A percentile compares a stretch with the other conserved stretches of the same genome.
These are phyloP conservation scores for Drosophila lowei DNA, from an alignment of 1,140 invertebrate genomes.

Conservation along the genomic window DNA sequence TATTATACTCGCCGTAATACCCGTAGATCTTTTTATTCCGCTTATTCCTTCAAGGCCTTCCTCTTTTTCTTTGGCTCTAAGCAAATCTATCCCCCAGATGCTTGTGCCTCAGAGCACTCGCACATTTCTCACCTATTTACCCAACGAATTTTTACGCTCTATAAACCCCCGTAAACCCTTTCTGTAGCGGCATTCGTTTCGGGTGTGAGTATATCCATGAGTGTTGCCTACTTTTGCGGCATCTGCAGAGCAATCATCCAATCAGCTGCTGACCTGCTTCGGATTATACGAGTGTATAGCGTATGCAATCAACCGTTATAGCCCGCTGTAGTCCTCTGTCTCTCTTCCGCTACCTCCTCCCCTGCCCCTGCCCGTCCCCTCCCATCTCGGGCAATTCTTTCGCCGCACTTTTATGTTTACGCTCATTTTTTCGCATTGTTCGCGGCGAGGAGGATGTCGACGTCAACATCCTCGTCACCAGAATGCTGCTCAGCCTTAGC, in stretches of 20 bases:
- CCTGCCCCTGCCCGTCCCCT: neutral
- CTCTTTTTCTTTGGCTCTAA: too few species aligned
- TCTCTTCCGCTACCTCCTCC: neutral
- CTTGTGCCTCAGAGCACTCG: neutral
- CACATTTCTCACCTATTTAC: constrained; percentile 7
- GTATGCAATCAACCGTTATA: constrained; percentile 73
- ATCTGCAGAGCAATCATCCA: constrained; percentile 66
- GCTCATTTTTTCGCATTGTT: constrained; percentile 73
- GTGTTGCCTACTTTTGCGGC: constrained; percentile 55
- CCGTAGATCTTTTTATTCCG: too few species aligned
- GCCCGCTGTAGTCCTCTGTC: constrained; percentile 14
- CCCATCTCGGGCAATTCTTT: constrained; percentile 59
- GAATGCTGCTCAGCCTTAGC: constrained; percentile 39
- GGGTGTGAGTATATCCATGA: constrained; percentile 6
- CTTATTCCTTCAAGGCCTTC: too few species aligned
- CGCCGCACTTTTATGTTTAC: constrained; percentile 73
- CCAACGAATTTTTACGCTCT: constrained; percentile 15
- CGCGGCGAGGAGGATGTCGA: constrained; percentile 59
- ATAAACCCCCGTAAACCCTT: constrained; percentile 23
- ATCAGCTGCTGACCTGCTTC: constrained; percentile 76
- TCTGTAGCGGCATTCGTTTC: neutral
- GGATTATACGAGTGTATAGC: constrained; percentile 35
- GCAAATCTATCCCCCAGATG: too few species aligned
- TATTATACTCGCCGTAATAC: too few species aligned
- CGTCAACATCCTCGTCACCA: constrained; percentile 76